Evolutionary conservation across 2,113 vertebrate genomes (phyloP).

Genomic region (Mionectes macconnelli): DNA sequence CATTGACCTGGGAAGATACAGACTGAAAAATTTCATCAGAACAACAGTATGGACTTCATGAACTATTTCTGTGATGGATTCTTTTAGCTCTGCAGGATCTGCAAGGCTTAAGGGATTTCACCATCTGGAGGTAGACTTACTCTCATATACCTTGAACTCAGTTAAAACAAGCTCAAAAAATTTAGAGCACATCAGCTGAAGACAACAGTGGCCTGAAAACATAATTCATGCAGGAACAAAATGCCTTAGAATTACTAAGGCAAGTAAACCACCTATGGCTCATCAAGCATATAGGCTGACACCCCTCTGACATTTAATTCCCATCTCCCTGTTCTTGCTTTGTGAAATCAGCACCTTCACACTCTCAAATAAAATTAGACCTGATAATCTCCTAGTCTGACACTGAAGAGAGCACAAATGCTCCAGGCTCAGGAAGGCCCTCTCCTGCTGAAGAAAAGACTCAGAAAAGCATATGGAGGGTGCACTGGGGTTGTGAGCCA

Average conservation of each 20-base stretch:
- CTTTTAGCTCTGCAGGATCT: background rate
- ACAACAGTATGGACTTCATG: background rate
- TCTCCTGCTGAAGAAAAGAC: background rate
- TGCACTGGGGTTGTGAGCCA: background rate
- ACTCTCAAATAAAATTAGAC: constrained; percentile 11
- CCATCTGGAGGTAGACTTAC: background rate
- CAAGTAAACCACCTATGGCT: background rate
- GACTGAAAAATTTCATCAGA: background rate
- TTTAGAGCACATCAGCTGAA: background rate
- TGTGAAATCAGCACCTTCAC: constrained; percentile 7
- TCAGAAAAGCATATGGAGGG: background rate
- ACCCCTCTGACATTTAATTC: constrained; percentile 6
- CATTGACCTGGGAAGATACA: background rate
- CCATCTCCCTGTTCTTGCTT: background rate
- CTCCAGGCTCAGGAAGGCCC: background rate
- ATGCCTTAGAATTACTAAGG: background rate
- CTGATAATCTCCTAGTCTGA: background rate
- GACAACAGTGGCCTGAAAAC: background rate
- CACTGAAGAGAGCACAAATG: background rate
- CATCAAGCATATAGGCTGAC: background rate
- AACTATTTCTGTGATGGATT: background rate
- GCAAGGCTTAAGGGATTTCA: background rate
- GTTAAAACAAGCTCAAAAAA: background rate
- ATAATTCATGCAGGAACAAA: background rate
- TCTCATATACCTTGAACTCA: background rate